Evolutionary conservation across 2,888 invertebrate species (phyloP).

Genomic region (Eremobia ochroleuca): DNA sequence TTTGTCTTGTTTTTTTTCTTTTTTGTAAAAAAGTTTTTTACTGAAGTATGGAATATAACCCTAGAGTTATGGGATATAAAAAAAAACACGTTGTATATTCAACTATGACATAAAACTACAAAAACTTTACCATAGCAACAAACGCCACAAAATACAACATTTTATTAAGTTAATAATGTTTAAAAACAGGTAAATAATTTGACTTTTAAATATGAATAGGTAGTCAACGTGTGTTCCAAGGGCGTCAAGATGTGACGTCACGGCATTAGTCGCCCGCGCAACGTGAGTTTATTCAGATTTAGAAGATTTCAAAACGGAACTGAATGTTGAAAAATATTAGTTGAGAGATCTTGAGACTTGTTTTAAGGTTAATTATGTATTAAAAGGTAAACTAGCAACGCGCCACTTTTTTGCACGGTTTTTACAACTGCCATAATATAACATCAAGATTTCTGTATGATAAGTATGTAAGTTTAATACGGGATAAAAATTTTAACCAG

Average conservation of each 20-base stretch:
- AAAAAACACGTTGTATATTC: too few relatives aligned
- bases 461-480: too few relatives aligned
- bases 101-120: too few relatives aligned
- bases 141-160: slow-evolving; percentile 9
- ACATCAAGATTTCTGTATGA: too few relatives aligned
- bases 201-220: slow-evolving; percentile 62
- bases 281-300: slow-evolving; percentile 1
- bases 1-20: too few relatives aligned
- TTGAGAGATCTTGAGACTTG: neutral
- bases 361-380: neutral
- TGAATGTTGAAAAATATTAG: neutral
- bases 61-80: too few relatives aligned
- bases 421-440: too few relatives aligned
- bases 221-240: slow-evolving; percentile 49
- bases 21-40: too few relatives aligned
- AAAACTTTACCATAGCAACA: slow-evolving; percentile 25
- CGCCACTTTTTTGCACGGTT: too few relatives aligned
- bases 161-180: slow-evolving; percentile 16
- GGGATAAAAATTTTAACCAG: too few relatives aligned
- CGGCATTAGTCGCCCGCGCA: slow-evolving; percentile 25
- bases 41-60: too few relatives aligned
- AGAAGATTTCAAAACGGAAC: slow-evolving; percentile 25
- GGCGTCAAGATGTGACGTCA: slow-evolving; percentile 63
- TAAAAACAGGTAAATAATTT: slow-evolving; percentile 59
- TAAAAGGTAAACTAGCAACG: neutral